A percentile compares a stretch with the other conserved stretches of the same genome.
These are phyloP conservation scores for Mastigias papua DNA, from an alignment of 30 jellyfish, hydroid and myxozoan genomes.

Conservation along the genomic window DNA sequence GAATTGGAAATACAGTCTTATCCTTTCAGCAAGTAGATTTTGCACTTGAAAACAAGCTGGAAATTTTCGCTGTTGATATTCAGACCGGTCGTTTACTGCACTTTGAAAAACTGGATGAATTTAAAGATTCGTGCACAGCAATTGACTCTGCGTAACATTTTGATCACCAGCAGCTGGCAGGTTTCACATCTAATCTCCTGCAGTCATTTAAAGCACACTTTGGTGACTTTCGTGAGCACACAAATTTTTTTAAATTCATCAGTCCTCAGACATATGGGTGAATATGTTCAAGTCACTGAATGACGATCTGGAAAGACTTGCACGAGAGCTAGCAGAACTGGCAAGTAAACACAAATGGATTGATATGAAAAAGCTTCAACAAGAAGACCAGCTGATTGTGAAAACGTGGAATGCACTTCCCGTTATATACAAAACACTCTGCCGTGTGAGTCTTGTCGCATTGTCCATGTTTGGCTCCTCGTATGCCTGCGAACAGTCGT, in stretches of 20 bases:
- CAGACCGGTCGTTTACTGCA: not conserved
- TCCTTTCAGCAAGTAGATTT: not conserved
- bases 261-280: not conserved
- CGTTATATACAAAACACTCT: not conserved
- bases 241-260: not conserved
- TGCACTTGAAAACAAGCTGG: not conserved
- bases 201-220: not conserved
- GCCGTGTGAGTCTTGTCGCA: not conserved
- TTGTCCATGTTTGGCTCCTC: not conserved
- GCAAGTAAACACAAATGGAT: not conserved
- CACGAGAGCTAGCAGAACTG: conserved; percentile 1
- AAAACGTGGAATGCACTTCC: not conserved
- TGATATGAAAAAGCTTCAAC: not conserved
- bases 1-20: conserved; percentile 10
- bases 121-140: not conserved
- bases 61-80: not conserved
- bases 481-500: conserved; percentile 42
- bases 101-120: not conserved
- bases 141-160: not conserved
- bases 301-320: not conserved
- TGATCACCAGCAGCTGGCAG: conserved; percentile 3
- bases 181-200: not conserved
- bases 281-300: not conserved
- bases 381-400: not conserved
- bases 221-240: not conserved